These are phyloP conservation scores for Diarsia brunnea DNA, from an alignment of 2,888 invertebrate genomes.

Conservation along the genomic window DNA sequence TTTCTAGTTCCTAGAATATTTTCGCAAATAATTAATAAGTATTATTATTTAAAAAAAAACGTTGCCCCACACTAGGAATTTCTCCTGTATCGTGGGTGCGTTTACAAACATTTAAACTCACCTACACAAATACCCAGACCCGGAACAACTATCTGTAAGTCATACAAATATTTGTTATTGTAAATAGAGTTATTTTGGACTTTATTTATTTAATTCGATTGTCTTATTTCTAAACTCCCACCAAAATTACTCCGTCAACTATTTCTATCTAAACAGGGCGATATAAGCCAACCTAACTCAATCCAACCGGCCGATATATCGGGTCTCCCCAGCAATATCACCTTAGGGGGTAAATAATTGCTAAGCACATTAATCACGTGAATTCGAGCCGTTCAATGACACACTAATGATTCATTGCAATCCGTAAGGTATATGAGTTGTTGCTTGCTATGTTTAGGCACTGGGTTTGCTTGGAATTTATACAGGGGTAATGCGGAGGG, in stretches of 20 bases:
- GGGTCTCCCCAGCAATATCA: conserved; percentile 49
- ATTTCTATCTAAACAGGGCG: neutral
- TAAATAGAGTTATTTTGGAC: too few relatives aligned
- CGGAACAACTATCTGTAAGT: too few relatives aligned
- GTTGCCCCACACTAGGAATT: too few relatives aligned
- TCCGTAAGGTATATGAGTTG: conserved; percentile 48
- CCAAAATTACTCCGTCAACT: conserved; percentile 8
- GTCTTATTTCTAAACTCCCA: neutral
- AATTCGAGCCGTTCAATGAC: conserved; percentile 73
- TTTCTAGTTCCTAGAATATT: neutral
- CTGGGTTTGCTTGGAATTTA: conserved; percentile 30
- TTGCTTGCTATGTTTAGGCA: conserved; percentile 9
- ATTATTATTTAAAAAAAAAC: too few relatives aligned
- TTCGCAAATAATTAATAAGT: neutral
- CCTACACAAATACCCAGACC: too few relatives aligned
- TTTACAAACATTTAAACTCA: too few relatives aligned
- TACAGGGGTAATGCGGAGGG: too few relatives aligned
- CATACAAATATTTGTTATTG: too few relatives aligned
- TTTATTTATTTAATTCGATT: too few relatives aligned
- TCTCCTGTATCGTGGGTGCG: too few relatives aligned
- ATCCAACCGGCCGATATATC: conserved; percentile 47
- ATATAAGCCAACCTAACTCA: conserved; percentile 35
- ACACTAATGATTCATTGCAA: conserved; percentile 75
- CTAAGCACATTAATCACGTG: conserved; percentile 74
- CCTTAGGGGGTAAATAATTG: conserved; percentile 74